Evolutionary conservation across 1,140 invertebrate genomes (phyloP).

Genomic region (Oncopodura yosiiana): DNA sequence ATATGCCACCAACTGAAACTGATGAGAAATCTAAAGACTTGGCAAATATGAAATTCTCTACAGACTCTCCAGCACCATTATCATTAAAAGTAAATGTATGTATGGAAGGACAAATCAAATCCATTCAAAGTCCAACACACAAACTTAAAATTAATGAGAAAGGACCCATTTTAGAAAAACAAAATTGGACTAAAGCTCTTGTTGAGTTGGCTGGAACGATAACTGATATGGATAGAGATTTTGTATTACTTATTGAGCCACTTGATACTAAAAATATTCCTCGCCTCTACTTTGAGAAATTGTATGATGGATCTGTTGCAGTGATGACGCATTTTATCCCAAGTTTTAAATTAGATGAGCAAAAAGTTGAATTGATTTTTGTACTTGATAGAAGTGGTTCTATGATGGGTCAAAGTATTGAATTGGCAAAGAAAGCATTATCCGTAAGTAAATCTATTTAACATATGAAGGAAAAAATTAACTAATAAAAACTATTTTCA

Average conservation of each 20-base stretch:
- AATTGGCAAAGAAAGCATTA: constrained; percentile 37
- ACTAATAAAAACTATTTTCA: not conserved
- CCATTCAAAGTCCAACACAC: constrained; percentile 26
- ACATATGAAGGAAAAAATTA: not conserved
- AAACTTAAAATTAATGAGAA: constrained; percentile 18
- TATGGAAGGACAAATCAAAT: constrained; percentile 26
- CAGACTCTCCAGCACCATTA: constrained; percentile 18
- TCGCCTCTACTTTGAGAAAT: constrained; percentile 23
- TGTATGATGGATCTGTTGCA: constrained; percentile 14
- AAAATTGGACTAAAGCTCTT: constrained; percentile 14
- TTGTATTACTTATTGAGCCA: constrained; percentile 31
- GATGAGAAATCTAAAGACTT: constrained; percentile 29
- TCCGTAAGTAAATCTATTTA: constrained; percentile 20
- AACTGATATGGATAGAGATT: constrained; percentile 36
- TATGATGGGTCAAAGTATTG: constrained; percentile 38
- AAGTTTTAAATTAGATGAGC: constrained; percentile 34
- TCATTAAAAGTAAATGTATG: constrained; percentile 20
- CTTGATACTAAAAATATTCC: constrained; percentile 26
- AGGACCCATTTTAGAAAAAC: constrained; percentile 13
- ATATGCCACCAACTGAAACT: constrained; percentile 29
- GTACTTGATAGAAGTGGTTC: constrained; percentile 38
- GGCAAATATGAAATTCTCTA: constrained; percentile 31
- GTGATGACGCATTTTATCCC: constrained; percentile 36
- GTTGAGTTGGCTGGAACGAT: constrained; percentile 24
- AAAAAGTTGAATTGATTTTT: constrained; percentile 38